Conservation (phyloP, 2,113 vertebrate genomes). For the Dascyllus trimaculatus region DNA sequence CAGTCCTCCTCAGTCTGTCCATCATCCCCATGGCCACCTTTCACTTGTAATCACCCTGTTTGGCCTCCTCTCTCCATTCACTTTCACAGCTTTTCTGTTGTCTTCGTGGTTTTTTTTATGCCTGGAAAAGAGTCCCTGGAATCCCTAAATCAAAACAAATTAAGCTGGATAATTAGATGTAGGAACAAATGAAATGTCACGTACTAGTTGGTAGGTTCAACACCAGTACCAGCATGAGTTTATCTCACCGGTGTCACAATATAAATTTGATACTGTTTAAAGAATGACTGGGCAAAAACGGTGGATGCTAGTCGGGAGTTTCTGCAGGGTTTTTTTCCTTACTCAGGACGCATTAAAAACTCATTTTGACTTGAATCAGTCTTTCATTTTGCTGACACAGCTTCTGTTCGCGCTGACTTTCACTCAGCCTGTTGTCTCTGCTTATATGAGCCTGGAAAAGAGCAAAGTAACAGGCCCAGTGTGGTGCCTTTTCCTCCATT, state of each 20-base stretch:
- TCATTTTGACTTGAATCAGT: slow-evolving; percentile 21
- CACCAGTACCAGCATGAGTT: slow-evolving; percentile 35
- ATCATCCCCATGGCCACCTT: slow-evolving; percentile 77
- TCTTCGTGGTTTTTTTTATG: slow-evolving; percentile 73
- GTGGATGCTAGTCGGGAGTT: slow-evolving; percentile 3
- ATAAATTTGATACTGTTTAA: slow-evolving; percentile 23
- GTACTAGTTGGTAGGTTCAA: slow-evolving; percentile 23
- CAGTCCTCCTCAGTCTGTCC: slow-evolving; percentile 63
- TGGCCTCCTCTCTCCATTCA: slow-evolving; percentile 55
- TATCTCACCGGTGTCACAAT: slow-evolving; percentile 28
- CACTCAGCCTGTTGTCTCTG: slow-evolving; percentile 52
- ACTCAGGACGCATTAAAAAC: slow-evolving; percentile 28
- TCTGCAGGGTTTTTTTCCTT: not conserved
- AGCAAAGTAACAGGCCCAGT: slow-evolving; percentile 79
- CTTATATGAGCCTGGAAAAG: slow-evolving; percentile 75
- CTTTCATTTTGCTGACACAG: slow-evolving; percentile 21
- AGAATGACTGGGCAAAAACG: not conserved
- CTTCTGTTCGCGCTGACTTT: slow-evolving; percentile 45
- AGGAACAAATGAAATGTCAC: slow-evolving; percentile 58
- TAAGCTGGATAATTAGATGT: slow-evolving; percentile 64
- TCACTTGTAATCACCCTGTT: slow-evolving; percentile 70
- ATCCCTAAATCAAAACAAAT: slow-evolving; percentile 72
- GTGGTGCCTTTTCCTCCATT: slow-evolving; percentile 78
- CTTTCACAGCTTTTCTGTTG: slow-evolving; percentile 63
- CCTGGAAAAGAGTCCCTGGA: slow-evolving; percentile 49